Percentiles rank a stretch among this genome's conserved stretches.
phyloP scores from a whole-genome alignment of 1,140 invertebrate species.

The Conopomorpha cramerella region DNA sequence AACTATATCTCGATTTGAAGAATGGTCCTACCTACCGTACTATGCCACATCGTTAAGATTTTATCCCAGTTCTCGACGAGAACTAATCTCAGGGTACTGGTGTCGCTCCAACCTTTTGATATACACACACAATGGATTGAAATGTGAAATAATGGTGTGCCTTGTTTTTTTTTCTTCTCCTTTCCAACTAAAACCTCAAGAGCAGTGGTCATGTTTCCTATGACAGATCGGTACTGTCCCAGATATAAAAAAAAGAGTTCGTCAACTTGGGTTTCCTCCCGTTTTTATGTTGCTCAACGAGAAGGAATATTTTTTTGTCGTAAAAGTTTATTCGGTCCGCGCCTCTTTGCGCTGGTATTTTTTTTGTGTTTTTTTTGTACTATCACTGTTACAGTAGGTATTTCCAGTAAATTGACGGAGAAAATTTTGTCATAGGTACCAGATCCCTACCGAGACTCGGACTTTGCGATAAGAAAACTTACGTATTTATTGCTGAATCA shows the following conservation, averaged over 20 bases:
- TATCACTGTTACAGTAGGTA: too few species aligned
- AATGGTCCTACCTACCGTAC: constrained; percentile 36
- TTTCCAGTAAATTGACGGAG: too few species aligned
- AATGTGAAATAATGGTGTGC: constrained; percentile 41
- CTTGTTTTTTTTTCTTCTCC: constrained; percentile 46
- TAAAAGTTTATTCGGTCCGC: too few species aligned
- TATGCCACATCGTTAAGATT: constrained; percentile 51
- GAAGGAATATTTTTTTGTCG: too few species aligned
- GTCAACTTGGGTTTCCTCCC: too few species aligned
- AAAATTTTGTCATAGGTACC: too few species aligned
- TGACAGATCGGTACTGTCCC: constrained; percentile 31
- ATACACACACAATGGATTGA: constrained; percentile 36
- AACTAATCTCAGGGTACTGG: constrained; percentile 54
- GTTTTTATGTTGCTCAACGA: too few species aligned
- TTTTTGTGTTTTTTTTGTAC: too few species aligned
- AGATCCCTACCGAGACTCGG: too few species aligned
- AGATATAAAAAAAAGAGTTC: constrained; percentile 11
- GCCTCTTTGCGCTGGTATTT: too few species aligned
- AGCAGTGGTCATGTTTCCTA: constrained; percentile 11
- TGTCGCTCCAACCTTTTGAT: constrained; percentile 19
- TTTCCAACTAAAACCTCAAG: constrained; percentile 16
- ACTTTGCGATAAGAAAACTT: too few species aligned
- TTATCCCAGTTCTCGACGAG: constrained; percentile 34
- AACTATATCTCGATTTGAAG: constrained; percentile 47
- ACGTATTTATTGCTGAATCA: too few species aligned